phyloP scores from a whole-genome alignment of 2,797 vertebrate species.

The Silurus aristotelis region DNA sequence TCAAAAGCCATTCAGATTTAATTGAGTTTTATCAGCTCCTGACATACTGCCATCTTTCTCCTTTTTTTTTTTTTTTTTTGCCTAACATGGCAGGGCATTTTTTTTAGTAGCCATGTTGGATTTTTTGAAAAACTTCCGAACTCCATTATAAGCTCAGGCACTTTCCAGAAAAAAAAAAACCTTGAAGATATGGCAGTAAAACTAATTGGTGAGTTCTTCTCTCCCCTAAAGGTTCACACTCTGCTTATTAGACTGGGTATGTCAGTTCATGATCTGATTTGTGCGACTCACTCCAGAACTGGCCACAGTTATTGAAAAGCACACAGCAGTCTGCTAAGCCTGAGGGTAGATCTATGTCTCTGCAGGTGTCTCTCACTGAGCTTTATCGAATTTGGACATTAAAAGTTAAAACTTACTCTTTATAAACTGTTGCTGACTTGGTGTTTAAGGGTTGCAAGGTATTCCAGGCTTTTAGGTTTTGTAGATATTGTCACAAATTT shows the following conservation, averaged over 20 bases:
- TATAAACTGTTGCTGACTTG: background rate
- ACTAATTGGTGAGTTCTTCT: slow-evolving; percentile 24
- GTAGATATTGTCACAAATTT: background rate
- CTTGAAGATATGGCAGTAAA: slow-evolving; percentile 27
- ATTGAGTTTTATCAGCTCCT: slow-evolving; percentile 53
- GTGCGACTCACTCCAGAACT: slow-evolving; percentile 18
- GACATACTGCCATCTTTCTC: slow-evolving; percentile 25
- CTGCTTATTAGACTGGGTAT: slow-evolving; percentile 33
- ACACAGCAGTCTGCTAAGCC: slow-evolving; percentile 6
- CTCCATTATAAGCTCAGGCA: slow-evolving; percentile 27
- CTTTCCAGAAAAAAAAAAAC: background rate
- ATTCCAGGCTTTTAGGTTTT: background rate
- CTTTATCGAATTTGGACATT: slow-evolving; percentile 6
- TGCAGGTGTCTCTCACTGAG: background rate
- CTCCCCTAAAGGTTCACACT: slow-evolving; percentile 22
- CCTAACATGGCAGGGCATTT: too few relatives aligned
- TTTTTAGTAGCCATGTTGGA: background rate
- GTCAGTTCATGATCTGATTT: slow-evolving; percentile 40
- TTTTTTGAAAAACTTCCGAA: slow-evolving; percentile 4
- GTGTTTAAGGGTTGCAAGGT: too few relatives aligned
- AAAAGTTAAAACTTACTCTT: background rate
- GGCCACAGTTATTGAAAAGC: slow-evolving; percentile 13
- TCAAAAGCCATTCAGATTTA: slow-evolving; percentile 67
- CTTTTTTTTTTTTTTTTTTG: background rate
- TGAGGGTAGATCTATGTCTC: slow-evolving; percentile 18